Percentiles rank a stretch among this genome's conserved stretches.
phyloP scores from a whole-genome alignment of 2,888 invertebrate genomes.

The Morinoia aosen region DNA sequence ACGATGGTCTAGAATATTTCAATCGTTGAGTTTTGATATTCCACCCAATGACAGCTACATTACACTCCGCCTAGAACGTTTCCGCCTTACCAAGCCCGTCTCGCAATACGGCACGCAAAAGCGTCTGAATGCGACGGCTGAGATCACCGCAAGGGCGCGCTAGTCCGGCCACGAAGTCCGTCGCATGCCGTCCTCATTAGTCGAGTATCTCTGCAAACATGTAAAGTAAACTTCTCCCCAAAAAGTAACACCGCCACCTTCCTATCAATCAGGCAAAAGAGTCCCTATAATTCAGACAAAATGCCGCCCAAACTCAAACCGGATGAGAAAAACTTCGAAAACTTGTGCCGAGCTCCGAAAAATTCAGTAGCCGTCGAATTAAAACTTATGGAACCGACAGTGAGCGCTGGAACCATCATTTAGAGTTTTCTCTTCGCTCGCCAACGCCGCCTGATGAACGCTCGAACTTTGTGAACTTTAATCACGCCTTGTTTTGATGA shows the following conservation, averaged over 20 bases:
- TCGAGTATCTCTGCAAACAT: conserved; percentile 43
- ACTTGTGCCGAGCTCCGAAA: conserved; percentile 29
- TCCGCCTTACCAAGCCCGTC: neutral
- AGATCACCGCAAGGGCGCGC: neutral
- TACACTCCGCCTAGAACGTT: neutral
- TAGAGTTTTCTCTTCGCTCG: conserved; percentile 16
- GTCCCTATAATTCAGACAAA: conserved; percentile 52
- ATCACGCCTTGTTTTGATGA: conserved; percentile 19
- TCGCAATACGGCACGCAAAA: too few relatives aligned
- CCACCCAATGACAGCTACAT: too few relatives aligned
- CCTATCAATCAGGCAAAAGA: conserved; percentile 53
- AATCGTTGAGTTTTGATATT: too few relatives aligned
- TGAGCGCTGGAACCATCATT: conserved; percentile 51
- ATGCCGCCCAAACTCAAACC: conserved; percentile 53
- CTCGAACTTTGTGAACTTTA: conserved; percentile 43
- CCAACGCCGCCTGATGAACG: conserved; percentile 30
- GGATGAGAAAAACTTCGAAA: conserved; percentile 51
- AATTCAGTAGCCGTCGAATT: conserved; percentile 40
- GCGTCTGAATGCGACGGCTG: neutral
- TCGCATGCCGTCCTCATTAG: neutral
- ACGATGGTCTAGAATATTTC: too few relatives aligned
- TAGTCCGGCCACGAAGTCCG: neutral
- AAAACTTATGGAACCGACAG: conserved; percentile 51
- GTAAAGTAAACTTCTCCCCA: neutral
- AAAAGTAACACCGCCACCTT: conserved; percentile 53